Percentiles rank a stretch among this genome's conserved stretches.
Conservation (phyloP, 37 sponge, comb jelly and placozoan species). For the Amphimedon queenslandica region DNA sequence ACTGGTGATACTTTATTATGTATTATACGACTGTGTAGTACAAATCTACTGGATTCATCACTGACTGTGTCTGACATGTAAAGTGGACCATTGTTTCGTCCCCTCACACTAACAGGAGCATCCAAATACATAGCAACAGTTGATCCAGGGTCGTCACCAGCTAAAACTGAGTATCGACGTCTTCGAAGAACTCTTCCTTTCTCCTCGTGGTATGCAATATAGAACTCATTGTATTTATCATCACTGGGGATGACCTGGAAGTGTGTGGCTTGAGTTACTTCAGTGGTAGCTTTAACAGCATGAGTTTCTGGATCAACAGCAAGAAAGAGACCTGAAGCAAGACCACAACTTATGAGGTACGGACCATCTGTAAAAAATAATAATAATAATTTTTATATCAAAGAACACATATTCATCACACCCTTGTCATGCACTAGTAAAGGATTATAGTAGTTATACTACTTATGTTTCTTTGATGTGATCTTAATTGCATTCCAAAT, state of each 20-base stretch:
- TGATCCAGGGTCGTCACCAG: not conserved
- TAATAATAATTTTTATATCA: not conserved
- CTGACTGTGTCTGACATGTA: not conserved
- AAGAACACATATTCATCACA: not conserved
- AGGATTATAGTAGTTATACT: too few species aligned
- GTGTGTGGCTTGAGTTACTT: constrained; percentile 18
- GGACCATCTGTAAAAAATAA: constrained; percentile 48
- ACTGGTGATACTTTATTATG: not conserved
- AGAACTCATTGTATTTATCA: constrained; percentile 37
- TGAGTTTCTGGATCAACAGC: constrained; percentile 15
- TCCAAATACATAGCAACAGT: constrained; percentile 16
- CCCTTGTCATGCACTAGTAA: not conserved
- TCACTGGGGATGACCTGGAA: constrained; percentile 42
- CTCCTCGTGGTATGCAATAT: constrained; percentile 16
- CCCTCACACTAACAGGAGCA: constrained; percentile 17
- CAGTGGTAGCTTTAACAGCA: constrained; percentile 14
- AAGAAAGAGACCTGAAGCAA: constrained; percentile 17
- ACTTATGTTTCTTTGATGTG: too few species aligned
- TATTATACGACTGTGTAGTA: constrained; percentile 12
- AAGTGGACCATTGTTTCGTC: constrained; percentile 35
- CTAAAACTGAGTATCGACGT: not conserved
- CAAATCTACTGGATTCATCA: not conserved
- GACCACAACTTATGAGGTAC: constrained; percentile 26
- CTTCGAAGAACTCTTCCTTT: not conserved
- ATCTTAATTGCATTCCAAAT: too few species aligned